phyloP scores from a whole-genome alignment of 2,888 invertebrate species.

The Ethmia dodecea region DNA sequence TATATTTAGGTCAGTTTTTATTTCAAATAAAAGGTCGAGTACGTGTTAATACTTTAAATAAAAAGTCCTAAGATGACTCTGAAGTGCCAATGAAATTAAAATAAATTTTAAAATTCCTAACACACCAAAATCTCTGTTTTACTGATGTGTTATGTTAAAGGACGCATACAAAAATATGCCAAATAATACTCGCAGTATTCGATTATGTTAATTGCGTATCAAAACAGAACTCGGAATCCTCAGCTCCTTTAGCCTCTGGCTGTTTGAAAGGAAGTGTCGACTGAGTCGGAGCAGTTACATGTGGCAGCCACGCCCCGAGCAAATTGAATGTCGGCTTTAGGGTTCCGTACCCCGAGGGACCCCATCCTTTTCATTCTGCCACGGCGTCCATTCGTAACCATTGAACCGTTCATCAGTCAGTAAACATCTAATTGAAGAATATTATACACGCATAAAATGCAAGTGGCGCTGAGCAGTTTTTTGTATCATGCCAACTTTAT shows the following conservation, averaged over 20 bases:
- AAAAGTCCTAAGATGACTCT: no score
- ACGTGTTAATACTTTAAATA: no score
- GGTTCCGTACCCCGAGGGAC: neutral
- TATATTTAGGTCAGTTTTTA: no score
- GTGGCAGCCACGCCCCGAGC: slow-evolving; percentile 7
- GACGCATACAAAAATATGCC: slow-evolving; percentile 7
- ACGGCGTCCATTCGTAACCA: slow-evolving; percentile 2
- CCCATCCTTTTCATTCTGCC: slow-evolving; percentile 6
- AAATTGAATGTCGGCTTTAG: slow-evolving; percentile 4
- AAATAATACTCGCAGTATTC: slow-evolving; percentile 13
- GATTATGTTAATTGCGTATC: slow-evolving; percentile 23
- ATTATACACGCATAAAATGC: no score
- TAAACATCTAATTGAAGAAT: slow-evolving; percentile 9
- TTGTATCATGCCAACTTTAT: no score
- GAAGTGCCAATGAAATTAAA: no score
- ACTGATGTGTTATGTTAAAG: no score
- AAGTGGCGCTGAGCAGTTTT: no score
- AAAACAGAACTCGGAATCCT: slow-evolving; percentile 16
- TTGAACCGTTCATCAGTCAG: slow-evolving; percentile 4
- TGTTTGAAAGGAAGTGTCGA: slow-evolving; percentile 11
- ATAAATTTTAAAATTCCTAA: no score
- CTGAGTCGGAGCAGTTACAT: slow-evolving; percentile 6
- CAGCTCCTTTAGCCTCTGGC: slow-evolving; percentile 7
- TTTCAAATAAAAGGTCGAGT: no score
- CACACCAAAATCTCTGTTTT: no score